These are phyloP conservation scores for Nesoenas mayeri DNA, from an alignment of 2,113 vertebrate genomes.

Conservation along the genomic window DNA sequence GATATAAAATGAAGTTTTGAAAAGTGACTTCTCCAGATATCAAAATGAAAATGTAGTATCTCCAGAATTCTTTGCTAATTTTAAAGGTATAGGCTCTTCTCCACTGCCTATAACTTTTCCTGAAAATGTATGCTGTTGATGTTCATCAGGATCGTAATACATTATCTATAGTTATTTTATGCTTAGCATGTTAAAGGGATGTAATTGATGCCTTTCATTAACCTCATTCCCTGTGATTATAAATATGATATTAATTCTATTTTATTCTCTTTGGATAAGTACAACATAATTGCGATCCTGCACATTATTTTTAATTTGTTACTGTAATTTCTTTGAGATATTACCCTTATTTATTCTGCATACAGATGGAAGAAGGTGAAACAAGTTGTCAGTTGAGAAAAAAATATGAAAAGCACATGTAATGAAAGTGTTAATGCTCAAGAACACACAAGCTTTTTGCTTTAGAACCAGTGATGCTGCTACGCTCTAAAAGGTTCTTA, in stretches of 20 bases:
- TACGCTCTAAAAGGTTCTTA: background rate
- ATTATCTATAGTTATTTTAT: background rate
- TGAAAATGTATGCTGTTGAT: background rate
- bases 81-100: background rate
- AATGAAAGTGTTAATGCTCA: background rate
- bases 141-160: background rate
- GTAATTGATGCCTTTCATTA: constrained; percentile 40
- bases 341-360: background rate
- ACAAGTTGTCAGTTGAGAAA: background rate
- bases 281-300: background rate
- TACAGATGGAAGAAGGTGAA: background rate
- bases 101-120: background rate
- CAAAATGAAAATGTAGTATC: background rate
- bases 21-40: background rate
- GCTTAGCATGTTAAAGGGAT: background rate
- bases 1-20: background rate
- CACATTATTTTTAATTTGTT: background rate
- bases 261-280: constrained; percentile 19
- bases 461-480: background rate
- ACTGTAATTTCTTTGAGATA: background rate
- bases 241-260: constrained; percentile 25
- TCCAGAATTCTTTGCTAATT: background rate
- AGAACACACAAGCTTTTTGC: background rate
- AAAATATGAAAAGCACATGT: background rate
- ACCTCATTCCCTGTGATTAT: background rate